A percentile compares a stretch with the other conserved stretches of the same genome.
Conservation (phyloP, 1,140 invertebrate genomes). For the Latrodectus geometricus region DNA sequence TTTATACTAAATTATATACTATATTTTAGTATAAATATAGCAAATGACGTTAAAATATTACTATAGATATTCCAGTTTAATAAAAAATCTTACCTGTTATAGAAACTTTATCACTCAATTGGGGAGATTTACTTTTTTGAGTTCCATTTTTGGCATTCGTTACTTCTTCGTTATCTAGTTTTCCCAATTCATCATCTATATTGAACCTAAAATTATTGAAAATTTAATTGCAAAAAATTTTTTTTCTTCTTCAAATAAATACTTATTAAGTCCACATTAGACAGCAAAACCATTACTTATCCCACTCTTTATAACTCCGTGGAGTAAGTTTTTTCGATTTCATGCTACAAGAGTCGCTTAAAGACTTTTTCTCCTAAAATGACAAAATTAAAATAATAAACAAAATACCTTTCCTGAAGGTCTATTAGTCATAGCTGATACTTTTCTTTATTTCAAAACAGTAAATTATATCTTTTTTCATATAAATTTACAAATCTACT, state of each 20-base stretch:
- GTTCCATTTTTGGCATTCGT: too few relatives aligned
- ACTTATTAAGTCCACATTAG: neutral
- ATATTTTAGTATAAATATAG: too few relatives aligned
- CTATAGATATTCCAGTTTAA: too few relatives aligned
- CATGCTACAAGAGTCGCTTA: neutral
- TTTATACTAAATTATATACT: too few relatives aligned
- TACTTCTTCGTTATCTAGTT: neutral
- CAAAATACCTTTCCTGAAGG: too few relatives aligned
- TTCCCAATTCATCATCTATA: constrained; percentile 19
- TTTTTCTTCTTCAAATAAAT: too few relatives aligned
- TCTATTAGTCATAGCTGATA: too few relatives aligned
- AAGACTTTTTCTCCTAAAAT: neutral
- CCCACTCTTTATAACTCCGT: constrained; percentile 23
- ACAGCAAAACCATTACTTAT: constrained; percentile 12
- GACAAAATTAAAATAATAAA: too few relatives aligned
- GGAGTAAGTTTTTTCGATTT: neutral
- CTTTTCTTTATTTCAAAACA: neutral
- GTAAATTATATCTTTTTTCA: neutral
- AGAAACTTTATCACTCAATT: neutral
- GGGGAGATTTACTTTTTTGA: too few relatives aligned
- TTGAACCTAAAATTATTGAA: constrained; percentile 17
- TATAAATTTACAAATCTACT: too few relatives aligned
- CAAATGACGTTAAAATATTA: too few relatives aligned
- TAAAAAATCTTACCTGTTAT: neutral
- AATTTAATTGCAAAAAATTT: neutral